phyloP scores from a whole-genome alignment of 1,140 invertebrate genomes.

The Popillia japonica region DNA sequence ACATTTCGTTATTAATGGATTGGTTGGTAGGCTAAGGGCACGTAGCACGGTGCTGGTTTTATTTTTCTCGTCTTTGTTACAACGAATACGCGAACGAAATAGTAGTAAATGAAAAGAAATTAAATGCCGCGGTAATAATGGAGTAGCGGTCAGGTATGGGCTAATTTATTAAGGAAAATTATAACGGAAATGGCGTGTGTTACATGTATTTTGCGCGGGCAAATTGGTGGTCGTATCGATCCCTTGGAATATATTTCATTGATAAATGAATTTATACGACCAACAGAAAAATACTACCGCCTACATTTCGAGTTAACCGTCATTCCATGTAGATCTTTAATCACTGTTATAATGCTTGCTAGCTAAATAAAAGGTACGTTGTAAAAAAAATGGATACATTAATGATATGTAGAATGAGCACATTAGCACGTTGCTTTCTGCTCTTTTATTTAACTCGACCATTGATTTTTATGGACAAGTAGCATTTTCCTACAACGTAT shows the following conservation, averaged over 20 bases:
- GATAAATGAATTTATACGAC: constrained; percentile 24
- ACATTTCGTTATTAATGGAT: constrained; percentile 20
- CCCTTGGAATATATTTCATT: constrained; percentile 15
- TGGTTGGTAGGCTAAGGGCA: neutral
- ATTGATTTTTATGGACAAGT: too few relatives aligned
- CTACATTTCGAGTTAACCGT: neutral
- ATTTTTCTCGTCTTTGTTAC: neutral
- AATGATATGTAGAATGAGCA: too few relatives aligned
- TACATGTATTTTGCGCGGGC: neutral
- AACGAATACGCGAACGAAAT: neutral
- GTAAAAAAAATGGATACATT: too few relatives aligned
- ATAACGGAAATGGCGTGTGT: constrained; percentile 20
- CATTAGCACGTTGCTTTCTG: too few relatives aligned
- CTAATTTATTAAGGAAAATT: constrained; percentile 31
- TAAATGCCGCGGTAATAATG: constrained; percentile 16
- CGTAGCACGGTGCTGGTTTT: neutral
- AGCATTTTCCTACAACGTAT: too few relatives aligned
- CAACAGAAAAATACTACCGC: neutral
- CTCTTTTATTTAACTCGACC: too few relatives aligned
- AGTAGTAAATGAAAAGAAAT: constrained; percentile 10
- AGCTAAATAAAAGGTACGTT: too few relatives aligned
- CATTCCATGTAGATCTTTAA: neutral
- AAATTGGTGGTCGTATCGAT: constrained; percentile 10
- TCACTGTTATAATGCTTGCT: too few relatives aligned
- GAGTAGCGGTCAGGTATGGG: constrained; percentile 14